Evolutionary conservation across 2,888 invertebrate genomes (phyloP).

Genomic region (Ichneumoninae sp.): DNA sequence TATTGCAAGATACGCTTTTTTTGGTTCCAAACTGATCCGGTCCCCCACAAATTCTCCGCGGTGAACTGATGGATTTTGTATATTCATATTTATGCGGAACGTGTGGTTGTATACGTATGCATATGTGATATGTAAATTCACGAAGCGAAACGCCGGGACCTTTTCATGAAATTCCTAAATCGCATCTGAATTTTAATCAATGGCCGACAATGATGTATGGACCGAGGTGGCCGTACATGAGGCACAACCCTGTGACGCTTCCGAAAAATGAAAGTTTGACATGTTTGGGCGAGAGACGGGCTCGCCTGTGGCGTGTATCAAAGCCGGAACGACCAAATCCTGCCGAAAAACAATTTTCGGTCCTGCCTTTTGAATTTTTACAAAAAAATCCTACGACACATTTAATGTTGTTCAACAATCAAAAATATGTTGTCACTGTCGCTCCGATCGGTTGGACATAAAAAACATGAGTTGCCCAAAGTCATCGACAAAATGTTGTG

Average conservation of each 20-base stretch:
- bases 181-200: background rate
- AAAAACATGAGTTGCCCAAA: no score
- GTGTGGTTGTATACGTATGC: background rate
- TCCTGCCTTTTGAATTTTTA: background rate
- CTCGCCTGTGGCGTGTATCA: background rate
- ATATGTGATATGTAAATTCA: background rate
- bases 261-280: background rate
- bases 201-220: background rate
- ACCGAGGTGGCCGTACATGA: background rate
- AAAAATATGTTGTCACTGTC: background rate
- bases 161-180: background rate
- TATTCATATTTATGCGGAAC: background rate
- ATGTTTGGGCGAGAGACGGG: background rate
- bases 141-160: background rate
- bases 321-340: background rate
- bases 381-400: background rate
- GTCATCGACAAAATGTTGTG: no score
- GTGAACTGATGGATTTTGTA: background rate
- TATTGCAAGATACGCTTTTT: background rate
- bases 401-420: background rate
- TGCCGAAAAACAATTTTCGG: background rate
- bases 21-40: background rate
- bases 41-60: background rate
- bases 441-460: no score
- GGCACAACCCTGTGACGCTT: background rate